A percentile compares a stretch with the other conserved stretches of the same genome.
These are phyloP conservation scores for Drosophila niveifrons DNA, from an alignment of 2,888 invertebrate species.

Conservation along the genomic window DNA sequence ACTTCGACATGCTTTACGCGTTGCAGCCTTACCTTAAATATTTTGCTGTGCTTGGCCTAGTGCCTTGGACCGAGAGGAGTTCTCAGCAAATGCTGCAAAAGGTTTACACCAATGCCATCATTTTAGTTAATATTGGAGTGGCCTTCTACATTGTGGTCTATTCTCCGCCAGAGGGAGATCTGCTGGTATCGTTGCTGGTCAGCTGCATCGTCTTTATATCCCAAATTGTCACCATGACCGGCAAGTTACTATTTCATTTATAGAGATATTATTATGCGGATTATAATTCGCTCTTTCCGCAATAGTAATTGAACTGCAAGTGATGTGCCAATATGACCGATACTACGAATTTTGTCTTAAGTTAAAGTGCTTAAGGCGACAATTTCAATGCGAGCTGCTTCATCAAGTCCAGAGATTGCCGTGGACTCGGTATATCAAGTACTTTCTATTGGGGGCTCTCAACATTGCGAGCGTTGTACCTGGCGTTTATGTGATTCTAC, in stretches of 20 bases:
- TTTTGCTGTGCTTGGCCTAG: slow-evolving; percentile 72
- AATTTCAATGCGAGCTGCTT: slow-evolving; percentile 48
- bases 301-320: slow-evolving; percentile 64
- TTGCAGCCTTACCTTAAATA: slow-evolving; percentile 68
- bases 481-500: slow-evolving; percentile 5
- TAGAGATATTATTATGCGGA: background rate
- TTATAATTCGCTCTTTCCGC: background rate
- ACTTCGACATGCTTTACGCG: slow-evolving; percentile 60
- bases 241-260: slow-evolving; percentile 6
- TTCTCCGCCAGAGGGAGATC: slow-evolving; percentile 33
- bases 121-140: slow-evolving; percentile 42
- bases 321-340: slow-evolving; percentile 52
- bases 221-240: slow-evolving; percentile 57
- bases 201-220: slow-evolving; percentile 64
- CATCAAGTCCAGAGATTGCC: slow-evolving; percentile 21
- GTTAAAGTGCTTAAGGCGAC: slow-evolving; percentile 45
- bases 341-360: slow-evolving; percentile 62
- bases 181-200: slow-evolving; percentile 66
- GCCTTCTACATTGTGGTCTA: slow-evolving; percentile 49
- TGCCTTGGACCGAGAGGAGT: slow-evolving; percentile 62
- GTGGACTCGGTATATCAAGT: slow-evolving; percentile 42
- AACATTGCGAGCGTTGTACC: slow-evolving; percentile 25
- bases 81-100: slow-evolving; percentile 51
- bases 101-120: slow-evolving; percentile 61
- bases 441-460: slow-evolving; percentile 26